Evolutionary conservation across 2,888 invertebrate species (phyloP), one percentile per base, ranked within the genome.

Genomic region (Tipula confusa): DNA sequence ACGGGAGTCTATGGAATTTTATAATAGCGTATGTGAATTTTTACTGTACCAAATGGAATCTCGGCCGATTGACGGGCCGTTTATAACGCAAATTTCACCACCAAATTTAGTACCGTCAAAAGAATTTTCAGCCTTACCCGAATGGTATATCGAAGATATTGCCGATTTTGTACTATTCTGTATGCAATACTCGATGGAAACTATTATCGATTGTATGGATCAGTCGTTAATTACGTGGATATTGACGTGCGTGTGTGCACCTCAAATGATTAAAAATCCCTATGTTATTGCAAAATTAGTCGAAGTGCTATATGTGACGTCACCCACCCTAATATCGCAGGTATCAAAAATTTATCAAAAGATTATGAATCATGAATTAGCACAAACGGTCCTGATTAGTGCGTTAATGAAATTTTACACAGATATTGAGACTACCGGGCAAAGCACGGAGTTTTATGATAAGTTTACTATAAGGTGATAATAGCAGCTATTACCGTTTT

Each of bases 321-420:
- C 95, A 86, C 92, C 83, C 2, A 82, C 82, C 18, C 15, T 82
- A 18, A 31, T 33, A 82, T 82, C 82, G 9, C 31, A 24, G 18
- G 18, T 33, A 33, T 82, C 33, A 5, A 82, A 82, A 33, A 33
- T 82, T 2, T 33, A 82, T 18, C 18, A 82, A 24, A 82, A 95
- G 88, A 93, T 98, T 86, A 95, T 98, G 94, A 93, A 95, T 85
- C 97, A 98, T 89, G 95, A 95, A 83, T 91, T 97, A 85, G 94
- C 96, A 5, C 94, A 95, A 87, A 93, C 93, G 2, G 92, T 93
- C 84, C 91, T 99, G 84, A 96, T 98, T 0, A 95, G 97, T 86
- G 95, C 96, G 18, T 92, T 99, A 48, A 98, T 99, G 97, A 97
- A 97, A 90, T 99, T 99, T 91, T 99, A 99, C 90, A 97, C 98